Base-by-base conservation (phyloP, 2,888 invertebrate species). In the Cantharis rufa region DNA sequence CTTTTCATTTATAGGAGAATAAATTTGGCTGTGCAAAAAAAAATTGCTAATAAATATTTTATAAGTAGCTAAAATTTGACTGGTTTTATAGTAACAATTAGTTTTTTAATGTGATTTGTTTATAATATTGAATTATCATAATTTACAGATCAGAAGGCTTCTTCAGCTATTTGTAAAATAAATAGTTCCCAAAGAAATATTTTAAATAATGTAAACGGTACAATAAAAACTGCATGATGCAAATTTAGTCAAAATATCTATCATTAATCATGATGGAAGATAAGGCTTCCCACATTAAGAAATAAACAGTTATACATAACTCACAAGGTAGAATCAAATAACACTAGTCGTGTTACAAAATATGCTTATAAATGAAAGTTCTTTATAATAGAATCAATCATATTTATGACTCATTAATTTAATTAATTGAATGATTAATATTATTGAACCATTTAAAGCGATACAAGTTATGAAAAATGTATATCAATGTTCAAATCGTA, bases 351-450 rank as follows among this genome's bases (percentile, higher is more conserved):
- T 66, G 64, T 66, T 66, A 66, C 64, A 66, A 66, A 66, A 66
- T 66, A n/a, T 66, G 64, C 24, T 66, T 66, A 66, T 66, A 66
- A 66, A 66, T 66, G 64, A 66, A 66, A 66, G 64, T 66, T 66
- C 21, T 18, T 66, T 21, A 66, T 24, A 66, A 66, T 66, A 16
- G 64, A 66, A 66, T 66, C 64, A 66, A 66, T 66, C 64, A 16
- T 66, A 66, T 66, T 66, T 66, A 66, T 66, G 64, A 66, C 64
- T 66, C 64, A 24, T 16, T 66, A 16, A 10, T 66, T 21, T 66
- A 66, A 48, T 48, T 48, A 48, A 48, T 48, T n/a, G n/a, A n/a
- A 48, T 48, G 48, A n/a, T n/a, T 48, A 48, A 48, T 48, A 48
- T 48, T 48, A 48, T 48, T 48, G 48, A 48, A 48, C 48, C 48